Evolutionary conservation across 2,888 invertebrate genomes (phyloP), one percentile per base, ranked within the genome.

Genomic region (Lysandra coridon): DNA sequence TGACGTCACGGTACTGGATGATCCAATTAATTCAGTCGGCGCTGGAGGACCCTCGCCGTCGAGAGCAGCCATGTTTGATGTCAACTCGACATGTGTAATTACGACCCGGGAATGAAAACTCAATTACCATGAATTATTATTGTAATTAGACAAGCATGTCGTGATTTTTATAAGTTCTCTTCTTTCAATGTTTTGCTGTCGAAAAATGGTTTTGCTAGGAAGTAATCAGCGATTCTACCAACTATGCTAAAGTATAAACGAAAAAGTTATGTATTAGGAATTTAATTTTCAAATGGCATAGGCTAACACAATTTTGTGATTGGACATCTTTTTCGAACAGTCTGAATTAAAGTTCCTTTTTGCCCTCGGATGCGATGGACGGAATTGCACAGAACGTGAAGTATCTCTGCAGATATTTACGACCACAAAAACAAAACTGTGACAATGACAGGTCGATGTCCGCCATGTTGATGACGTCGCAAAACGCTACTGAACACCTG

Each of bases 61-160:
- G 69, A 69, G 69, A 69, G 69, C 69, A 30, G 69, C 69, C 69
- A 69, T 69, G 69, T 69, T 69, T 69, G 69, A 69, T 69, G 69
- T 69, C 69, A 69, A 69, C 69, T 69, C 33, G 17, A 69, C 69
- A 17, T 37, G 37, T 33, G 69, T 69, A 69, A 69, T 69, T 69
- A 69, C 69, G 33, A 69, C 33, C 69, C 33, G 69, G 69, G 33
- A 64, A 69, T 37, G 33, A 69, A 69, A 69, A 69, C 69, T 69
- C 69, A 69, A 69, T 37, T 69, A 33, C 69, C 69, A 37, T 37
- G 69, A 69, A 69, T 69, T 69, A 2, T 69, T 37, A 33, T 69
- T 69, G 12, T 2, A 69, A 69, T 69, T 69, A 69, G 69, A 30
- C 6, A 23, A 69, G 69, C 33, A 30, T 69, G 33, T 14, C 14